A percentile compares a stretch with the other conserved stretches of the same genome.
Conservation (phyloP, 2,888 invertebrate genomes). For the Pseudococcus viburni region DNA sequence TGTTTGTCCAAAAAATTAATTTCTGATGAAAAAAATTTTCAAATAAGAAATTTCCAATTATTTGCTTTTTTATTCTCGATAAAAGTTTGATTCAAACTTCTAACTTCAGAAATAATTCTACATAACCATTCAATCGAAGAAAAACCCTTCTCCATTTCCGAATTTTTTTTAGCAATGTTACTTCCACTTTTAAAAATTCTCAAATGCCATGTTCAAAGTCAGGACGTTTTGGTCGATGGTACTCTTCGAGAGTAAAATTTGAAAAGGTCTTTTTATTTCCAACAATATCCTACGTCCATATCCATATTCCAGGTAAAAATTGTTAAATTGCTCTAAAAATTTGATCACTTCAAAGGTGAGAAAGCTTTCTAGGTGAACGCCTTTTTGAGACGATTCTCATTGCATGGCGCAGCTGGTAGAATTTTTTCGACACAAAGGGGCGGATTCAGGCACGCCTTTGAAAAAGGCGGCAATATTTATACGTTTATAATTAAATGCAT, state of each 20-base stretch:
- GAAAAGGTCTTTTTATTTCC: not conserved
- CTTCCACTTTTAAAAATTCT: no score
- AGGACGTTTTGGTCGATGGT: no score
- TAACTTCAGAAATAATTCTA: no score
- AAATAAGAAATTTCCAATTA: no score
- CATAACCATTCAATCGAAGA: no score
- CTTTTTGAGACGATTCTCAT: not conserved
- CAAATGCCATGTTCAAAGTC: no score
- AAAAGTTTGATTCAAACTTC: no score
- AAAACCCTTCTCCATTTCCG: no score
- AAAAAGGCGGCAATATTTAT: not conserved
- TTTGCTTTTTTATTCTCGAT: no score
- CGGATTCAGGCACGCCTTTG: slow-evolving; percentile 28
- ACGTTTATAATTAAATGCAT: slow-evolving; percentile 5
- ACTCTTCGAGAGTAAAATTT: not conserved
- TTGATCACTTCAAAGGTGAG: not conserved
- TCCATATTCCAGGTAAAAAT: not conserved
- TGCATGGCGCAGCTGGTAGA: not conserved
- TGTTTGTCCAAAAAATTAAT: no score
- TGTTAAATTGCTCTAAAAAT: not conserved
- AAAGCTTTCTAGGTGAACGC: not conserved
- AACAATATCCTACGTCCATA: not conserved
- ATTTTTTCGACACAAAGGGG: not conserved
- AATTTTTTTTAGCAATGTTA: no score
- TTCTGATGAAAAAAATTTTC: no score